These are phyloP conservation scores for Rhagologus leucostigma DNA, from an alignment of 2,113 vertebrate genomes.

Conservation along the genomic window DNA sequence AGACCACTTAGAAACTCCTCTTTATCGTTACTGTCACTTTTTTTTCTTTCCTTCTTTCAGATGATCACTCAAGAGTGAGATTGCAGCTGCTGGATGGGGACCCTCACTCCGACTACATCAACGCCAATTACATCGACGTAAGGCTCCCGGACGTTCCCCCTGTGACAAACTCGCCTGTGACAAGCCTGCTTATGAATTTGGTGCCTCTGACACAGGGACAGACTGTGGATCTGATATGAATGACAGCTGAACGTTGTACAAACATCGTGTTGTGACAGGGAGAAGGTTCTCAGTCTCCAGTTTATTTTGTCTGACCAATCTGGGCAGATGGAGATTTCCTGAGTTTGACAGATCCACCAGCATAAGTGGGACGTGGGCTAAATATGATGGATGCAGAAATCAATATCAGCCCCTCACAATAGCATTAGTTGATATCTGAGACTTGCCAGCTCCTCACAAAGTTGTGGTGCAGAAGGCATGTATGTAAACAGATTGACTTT, in stretches of 20 bases:
- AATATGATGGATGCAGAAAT: constrained; percentile 17
- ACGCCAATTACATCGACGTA: constrained; percentile 97
- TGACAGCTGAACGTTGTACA: not conserved
- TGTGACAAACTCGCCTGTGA: not conserved
- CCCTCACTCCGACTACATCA: constrained; percentile 97
- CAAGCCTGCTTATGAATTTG: not conserved
- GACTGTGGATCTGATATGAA: not conserved
- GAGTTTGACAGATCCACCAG: constrained; percentile 30
- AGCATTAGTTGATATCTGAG: constrained; percentile 15
- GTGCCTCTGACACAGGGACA: not conserved
- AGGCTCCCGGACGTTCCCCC: constrained; percentile 54
- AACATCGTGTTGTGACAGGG: not conserved
- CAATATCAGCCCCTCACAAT: constrained; percentile 15
- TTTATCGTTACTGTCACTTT: constrained; percentile 58
- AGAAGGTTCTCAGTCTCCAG: constrained; percentile 28
- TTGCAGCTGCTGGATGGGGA: constrained; percentile 92
- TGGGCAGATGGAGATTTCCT: constrained; percentile 34
- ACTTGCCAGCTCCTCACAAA: not conserved
- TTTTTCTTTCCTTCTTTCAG: constrained; percentile 72
- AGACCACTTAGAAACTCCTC: not conserved
- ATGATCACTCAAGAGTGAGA: constrained; percentile 94
- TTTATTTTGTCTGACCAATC: not conserved
- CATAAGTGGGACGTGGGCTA: constrained; percentile 47
- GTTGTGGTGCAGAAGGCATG: not conserved
- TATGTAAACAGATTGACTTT: constrained; percentile 10